These are phyloP conservation scores for Matsumyia berberina DNA, from an alignment of 2,888 invertebrate species.

Conservation along the genomic window DNA sequence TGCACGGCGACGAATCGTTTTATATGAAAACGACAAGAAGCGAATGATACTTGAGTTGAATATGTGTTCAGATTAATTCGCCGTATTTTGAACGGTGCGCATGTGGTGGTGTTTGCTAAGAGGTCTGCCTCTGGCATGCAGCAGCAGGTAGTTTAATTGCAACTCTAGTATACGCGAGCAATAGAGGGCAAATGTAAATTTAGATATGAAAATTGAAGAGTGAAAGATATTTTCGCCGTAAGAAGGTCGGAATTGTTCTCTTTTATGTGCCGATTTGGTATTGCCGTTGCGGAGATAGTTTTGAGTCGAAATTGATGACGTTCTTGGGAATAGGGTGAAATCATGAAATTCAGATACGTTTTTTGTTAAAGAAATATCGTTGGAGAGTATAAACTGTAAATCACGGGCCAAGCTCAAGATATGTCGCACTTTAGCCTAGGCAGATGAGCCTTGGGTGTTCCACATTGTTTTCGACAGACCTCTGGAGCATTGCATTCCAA, in stretches of 20 bases:
- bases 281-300: conserved; percentile 43
- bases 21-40: conserved; percentile 75
- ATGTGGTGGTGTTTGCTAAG: too few relatives aligned
- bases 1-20: conserved; percentile 78
- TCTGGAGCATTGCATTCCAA: too few relatives aligned
- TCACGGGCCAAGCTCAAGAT: too few relatives aligned
- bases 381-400: neutral
- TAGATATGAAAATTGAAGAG: conserved; percentile 18
- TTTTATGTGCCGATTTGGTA: neutral
- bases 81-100: neutral
- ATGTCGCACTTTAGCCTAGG: too few relatives aligned
- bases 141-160: conserved; percentile 43
- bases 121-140: neutral
- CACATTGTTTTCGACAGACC: too few relatives aligned
- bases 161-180: too few relatives aligned
- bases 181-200: conserved; percentile 1
- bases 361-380: neutral
- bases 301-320: conserved; percentile 6
- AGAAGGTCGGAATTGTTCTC: neutral
- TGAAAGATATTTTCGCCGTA: conserved; percentile 37
- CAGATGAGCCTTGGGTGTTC: too few relatives aligned
- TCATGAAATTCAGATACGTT: conserved; percentile 2
- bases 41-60: conserved; percentile 4
- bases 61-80: conserved; percentile 24
- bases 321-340: neutral